Percentiles rank a stretch among this genome's conserved stretches.
These are phyloP conservation scores for Dysmachus trigonus DNA, from an alignment of 2,888 invertebrate genomes.

Conservation along the genomic window DNA sequence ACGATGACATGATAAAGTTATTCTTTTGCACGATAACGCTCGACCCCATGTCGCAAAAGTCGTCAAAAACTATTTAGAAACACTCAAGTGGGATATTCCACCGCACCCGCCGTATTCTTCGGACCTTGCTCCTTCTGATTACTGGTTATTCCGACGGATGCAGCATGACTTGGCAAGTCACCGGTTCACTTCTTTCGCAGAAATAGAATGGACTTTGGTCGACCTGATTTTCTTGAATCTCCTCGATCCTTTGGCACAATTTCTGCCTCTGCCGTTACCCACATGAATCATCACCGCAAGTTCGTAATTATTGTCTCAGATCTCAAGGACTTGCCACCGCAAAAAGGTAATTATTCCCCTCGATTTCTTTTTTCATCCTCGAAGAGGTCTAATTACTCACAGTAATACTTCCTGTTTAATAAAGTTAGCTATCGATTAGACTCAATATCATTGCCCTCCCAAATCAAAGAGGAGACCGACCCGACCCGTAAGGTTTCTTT, in stretches of 20 bases:
- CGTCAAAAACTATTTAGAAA: no score
- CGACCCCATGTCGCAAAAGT: no score
- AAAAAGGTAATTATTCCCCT: background rate
- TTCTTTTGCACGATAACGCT: no score
- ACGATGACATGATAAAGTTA: no score
- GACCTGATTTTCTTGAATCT: background rate
- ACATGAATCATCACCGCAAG: background rate
- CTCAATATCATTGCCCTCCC: background rate
- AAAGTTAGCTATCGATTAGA: background rate
- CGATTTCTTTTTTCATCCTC: background rate
- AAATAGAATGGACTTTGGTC: background rate
- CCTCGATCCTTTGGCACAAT: background rate
- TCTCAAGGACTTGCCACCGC: background rate
- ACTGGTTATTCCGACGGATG: no score
- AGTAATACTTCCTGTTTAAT: background rate
- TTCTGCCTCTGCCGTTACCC: background rate
- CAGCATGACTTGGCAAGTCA: no score
- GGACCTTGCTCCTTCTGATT: no score
- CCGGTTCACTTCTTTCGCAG: no score
- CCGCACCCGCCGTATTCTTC: no score
- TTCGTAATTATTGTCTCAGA: background rate
- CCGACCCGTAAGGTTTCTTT: background rate
- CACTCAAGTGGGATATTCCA: no score
- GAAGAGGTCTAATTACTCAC: background rate
- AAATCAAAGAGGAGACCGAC: background rate